Conservation (phyloP, 2,888 invertebrate genomes). For the Lasioglossum marginatum region DNA sequence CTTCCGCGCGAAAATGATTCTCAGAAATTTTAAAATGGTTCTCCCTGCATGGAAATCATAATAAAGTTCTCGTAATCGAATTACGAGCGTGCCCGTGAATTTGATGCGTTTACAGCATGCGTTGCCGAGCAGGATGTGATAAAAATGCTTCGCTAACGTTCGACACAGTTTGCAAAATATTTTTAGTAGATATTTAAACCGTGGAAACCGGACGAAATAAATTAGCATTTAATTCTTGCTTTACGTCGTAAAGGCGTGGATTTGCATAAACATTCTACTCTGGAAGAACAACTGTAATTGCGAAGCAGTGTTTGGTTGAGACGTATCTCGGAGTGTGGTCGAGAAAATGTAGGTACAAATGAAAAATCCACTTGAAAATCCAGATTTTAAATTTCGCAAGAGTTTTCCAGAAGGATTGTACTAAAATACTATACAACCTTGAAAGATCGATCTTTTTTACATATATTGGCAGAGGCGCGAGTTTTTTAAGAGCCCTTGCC, state of each 20-base stretch:
- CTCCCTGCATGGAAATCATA: not conserved
- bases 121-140: not conserved
- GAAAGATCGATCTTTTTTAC: not conserved
- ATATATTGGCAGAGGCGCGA: not conserved
- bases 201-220: not conserved
- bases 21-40: not conserved
- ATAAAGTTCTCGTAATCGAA: conserved; percentile 3
- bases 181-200: not conserved
- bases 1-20: not conserved
- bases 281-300: too few species aligned
- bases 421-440: not conserved
- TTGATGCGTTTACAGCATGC: not conserved
- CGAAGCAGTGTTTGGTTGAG: too few species aligned
- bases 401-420: not conserved
- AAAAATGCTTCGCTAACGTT: not conserved
- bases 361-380: not conserved
- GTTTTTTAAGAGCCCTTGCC: not conserved
- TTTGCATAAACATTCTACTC: not conserved
- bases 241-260: not conserved
- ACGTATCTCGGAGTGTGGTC: not conserved
- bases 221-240: not conserved
- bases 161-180: not conserved
- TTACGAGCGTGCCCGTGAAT: not conserved
- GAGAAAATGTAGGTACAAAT: not conserved
- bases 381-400: not conserved